Evolutionary conservation across 2,113 vertebrate genomes (phyloP).

Genomic region (Odobenus rosmarus): DNA sequence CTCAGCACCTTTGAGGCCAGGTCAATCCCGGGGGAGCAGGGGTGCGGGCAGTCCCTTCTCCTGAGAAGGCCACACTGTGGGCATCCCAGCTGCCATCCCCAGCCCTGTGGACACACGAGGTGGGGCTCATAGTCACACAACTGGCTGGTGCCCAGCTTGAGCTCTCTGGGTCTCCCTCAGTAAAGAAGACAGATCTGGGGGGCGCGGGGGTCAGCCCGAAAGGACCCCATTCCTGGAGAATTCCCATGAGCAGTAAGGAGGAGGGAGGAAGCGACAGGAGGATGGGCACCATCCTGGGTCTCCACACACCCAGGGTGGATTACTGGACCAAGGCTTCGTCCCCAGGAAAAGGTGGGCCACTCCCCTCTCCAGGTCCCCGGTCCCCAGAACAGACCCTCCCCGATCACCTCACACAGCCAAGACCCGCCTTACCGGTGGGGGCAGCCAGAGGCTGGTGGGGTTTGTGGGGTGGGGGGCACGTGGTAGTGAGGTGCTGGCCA

Average conservation of each 20-base stretch:
- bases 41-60: not conserved
- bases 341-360: not conserved
- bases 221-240: not conserved
- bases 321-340: not conserved
- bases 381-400: not conserved
- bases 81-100: not conserved
- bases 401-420: not conserved
- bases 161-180: not conserved
- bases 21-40: not conserved
- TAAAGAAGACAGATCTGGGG: not conserved
- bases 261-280: not conserved
- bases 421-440: not conserved
- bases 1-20: not conserved
- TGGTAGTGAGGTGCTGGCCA: not conserved
- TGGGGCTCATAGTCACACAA: rapidly evolving
- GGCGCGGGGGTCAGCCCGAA: not conserved
- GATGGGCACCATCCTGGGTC: rapidly evolving
- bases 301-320: not conserved
- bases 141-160: no score
- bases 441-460: not conserved
- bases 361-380: rapidly evolving
- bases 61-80: not conserved
- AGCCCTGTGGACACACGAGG: not conserved
- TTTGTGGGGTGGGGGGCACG: not conserved
- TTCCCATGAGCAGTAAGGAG: not conserved